Conservation (phyloP, 2,797 vertebrate genomes). For the Bryconaethiops microstoma region DNA sequence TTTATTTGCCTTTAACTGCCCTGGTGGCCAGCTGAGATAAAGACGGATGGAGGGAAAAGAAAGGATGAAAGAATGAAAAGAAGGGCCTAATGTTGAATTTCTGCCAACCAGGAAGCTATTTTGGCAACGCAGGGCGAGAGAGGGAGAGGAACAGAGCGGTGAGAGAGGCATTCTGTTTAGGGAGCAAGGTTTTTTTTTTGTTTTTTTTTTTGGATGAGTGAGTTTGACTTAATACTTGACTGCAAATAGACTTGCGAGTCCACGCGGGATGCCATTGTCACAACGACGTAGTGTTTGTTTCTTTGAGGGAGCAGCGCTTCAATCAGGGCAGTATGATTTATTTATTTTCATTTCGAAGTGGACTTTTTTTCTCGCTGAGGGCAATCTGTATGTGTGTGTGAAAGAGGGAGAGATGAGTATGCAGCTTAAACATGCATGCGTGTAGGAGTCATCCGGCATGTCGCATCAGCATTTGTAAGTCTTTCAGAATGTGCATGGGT, state of each 20-base stretch:
- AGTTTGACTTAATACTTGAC: constrained; percentile 49
- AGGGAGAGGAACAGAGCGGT: constrained; percentile 12
- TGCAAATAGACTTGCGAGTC: constrained; percentile 42
- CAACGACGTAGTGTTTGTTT: constrained; percentile 41
- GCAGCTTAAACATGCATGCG: not conserved
- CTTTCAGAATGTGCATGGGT: constrained; percentile 19
- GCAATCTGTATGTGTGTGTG: constrained; percentile 16
- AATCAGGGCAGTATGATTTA: constrained; percentile 49
- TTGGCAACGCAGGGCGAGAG: constrained; percentile 26
- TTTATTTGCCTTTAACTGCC: constrained; percentile 73
- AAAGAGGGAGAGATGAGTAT: constrained; percentile 11
- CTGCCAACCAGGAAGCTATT: constrained; percentile 29
- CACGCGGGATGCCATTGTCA: constrained; percentile 46
- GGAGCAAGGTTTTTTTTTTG: constrained; percentile 39
- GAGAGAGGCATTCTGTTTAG: constrained; percentile 44
- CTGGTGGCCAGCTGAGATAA: constrained; percentile 58
- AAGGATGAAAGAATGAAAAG: constrained; percentile 29
- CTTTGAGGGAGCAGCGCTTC: constrained; percentile 38
- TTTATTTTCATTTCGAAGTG: constrained; percentile 53
- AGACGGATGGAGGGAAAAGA: constrained; percentile 41
- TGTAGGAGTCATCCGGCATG: constrained; percentile 8
- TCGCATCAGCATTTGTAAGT: constrained; percentile 42
- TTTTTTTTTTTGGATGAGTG: constrained; percentile 56
- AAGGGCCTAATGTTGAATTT: constrained; percentile 16
- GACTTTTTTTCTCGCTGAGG: constrained; percentile 31